These are phyloP conservation scores for Peromyscus attwateri DNA, from an alignment of 2,797 vertebrate genomes.

Conservation along the genomic window DNA sequence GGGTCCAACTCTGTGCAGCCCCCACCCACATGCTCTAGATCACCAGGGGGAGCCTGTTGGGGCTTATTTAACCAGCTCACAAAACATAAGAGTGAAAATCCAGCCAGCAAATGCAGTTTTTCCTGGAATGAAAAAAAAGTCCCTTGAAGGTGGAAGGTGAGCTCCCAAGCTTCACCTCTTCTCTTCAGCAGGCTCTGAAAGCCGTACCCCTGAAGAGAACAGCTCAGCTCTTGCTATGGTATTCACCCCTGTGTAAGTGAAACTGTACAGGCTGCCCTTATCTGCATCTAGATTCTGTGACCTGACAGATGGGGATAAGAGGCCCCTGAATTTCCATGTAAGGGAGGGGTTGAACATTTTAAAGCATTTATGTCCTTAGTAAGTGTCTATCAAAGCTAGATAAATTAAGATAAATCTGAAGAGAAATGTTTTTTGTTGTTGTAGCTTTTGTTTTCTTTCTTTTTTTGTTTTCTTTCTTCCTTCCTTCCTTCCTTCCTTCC, in stretches of 20 bases:
- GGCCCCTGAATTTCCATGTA: constrained; percentile 64
- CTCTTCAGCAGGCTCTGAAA: not conserved
- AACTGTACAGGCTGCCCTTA: constrained; percentile 17
- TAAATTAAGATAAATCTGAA: constrained; percentile 30
- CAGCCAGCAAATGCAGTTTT: accelerated
- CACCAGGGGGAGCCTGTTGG: not conserved
- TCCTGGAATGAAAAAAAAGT: not conserved
- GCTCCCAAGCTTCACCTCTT: not conserved
- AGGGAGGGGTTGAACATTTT: constrained; percentile 15
- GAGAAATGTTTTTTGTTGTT: not conserved
- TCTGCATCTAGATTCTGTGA: constrained; percentile 69
- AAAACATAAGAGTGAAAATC: not conserved
- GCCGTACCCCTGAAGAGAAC: not conserved
- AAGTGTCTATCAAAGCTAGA: not conserved
- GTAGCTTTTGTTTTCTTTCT: too few species aligned
- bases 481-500: too few species aligned
- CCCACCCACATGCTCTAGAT: too few species aligned
- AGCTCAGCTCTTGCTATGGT: not conserved
- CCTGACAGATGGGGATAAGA: constrained; percentile 27
- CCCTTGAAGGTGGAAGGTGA: not conserved
- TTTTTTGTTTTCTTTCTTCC: too few species aligned
- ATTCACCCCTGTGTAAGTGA: constrained; percentile 64
- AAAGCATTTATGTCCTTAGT: constrained; percentile 50
- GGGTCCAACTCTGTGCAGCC: not conserved
- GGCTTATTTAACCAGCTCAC: constrained; percentile 51